Percentiles rank a stretch among this genome's conserved stretches.
Conservation (phyloP, 1,140 invertebrate genomes). For the Neodiprion fabricii region DNA sequence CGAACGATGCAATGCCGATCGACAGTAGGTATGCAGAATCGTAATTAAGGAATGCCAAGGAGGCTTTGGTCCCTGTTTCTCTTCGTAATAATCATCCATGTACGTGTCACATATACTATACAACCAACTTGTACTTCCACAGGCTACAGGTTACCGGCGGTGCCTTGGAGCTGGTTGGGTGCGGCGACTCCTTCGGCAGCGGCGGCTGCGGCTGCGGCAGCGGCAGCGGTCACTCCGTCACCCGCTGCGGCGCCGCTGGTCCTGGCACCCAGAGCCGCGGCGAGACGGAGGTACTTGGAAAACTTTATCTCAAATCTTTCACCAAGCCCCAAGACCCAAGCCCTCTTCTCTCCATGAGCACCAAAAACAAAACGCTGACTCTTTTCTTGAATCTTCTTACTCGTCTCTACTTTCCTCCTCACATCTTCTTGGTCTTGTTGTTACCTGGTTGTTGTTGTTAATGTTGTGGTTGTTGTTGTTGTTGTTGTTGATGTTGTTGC, state of each 20-base stretch:
- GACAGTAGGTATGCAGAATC: no score
- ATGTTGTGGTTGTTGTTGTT: not conserved
- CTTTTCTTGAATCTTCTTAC: not conserved
- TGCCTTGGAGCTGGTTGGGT: conserved; percentile 60
- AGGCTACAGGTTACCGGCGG: conserved; percentile 60
- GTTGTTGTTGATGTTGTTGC: not conserved
- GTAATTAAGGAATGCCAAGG: no score
- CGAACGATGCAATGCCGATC: no score
- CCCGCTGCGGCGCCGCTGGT: conserved; percentile 58
- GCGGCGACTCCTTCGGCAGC: conserved; percentile 58
- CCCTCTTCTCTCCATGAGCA: no score
- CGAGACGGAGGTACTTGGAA: conserved; percentile 47
- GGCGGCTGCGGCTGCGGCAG: conserved; percentile 58
- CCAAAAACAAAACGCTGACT: no score
- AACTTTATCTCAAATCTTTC: not conserved
- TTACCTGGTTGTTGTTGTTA: no score
- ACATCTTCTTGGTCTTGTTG: not conserved
- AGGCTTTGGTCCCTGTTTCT: no score
- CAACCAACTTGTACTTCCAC: conserved; percentile 29
- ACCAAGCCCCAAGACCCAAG: no score
- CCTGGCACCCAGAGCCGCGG: conserved; percentile 56
- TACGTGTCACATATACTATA: no score
- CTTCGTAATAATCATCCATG: no score
- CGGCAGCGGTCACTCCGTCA: conserved; percentile 57
- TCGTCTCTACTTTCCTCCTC: no score